Conservation (phyloP, 1,140 invertebrate genomes). For the Zeugodacus cucurbitae region DNA sequence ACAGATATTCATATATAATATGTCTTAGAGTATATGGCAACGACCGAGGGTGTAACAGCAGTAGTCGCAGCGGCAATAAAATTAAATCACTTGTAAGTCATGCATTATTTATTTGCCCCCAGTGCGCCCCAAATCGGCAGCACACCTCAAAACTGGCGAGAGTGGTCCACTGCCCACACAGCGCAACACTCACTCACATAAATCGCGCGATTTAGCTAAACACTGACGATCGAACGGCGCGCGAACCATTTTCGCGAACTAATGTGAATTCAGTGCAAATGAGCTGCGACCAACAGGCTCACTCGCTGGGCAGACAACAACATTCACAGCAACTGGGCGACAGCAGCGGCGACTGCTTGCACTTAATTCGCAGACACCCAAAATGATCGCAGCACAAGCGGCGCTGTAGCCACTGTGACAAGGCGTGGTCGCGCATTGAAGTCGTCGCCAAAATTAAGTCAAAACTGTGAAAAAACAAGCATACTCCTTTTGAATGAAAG, state of each 20-base stretch:
- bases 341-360: not conserved
- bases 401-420: not conserved
- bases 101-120: not conserved
- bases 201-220: not conserved
- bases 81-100: not conserved
- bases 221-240: not conserved
- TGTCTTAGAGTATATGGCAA: not conserved
- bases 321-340: not conserved
- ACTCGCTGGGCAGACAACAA: not conserved
- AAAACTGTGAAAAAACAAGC: not conserved
- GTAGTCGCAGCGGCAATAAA: not conserved
- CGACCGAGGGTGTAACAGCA: not conserved
- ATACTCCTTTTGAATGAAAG: not conserved
- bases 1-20: too few relatives aligned
- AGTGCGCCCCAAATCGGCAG: not conserved
- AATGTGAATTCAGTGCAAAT: slow-evolving; percentile 34
- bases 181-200: not conserved
- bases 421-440: not conserved
- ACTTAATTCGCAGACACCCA: not conserved
- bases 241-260: slow-evolving; percentile 5
- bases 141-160: not conserved
- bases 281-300: not conserved
- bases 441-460: not conserved
- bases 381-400: not conserved
- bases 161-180: slow-evolving; percentile 6